A percentile compares a stretch with the other conserved stretches of the same genome.
Conservation (phyloP, 2,113 vertebrate genomes). For the Bubo scandiacus region DNA sequence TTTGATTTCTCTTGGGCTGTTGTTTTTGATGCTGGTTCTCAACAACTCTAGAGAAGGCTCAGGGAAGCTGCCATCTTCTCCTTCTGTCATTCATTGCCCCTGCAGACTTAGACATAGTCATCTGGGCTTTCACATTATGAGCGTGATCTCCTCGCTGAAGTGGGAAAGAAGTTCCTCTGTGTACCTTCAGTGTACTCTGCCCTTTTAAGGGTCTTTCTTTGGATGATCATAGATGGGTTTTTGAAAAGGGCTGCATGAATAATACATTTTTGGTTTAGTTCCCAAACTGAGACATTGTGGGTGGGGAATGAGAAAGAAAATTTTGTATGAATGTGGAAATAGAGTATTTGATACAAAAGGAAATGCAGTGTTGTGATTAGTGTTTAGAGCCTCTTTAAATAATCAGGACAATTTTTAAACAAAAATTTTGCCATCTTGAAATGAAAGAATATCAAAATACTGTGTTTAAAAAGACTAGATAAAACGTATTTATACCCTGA, state of each 20-base stretch:
- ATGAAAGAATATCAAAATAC: background rate
- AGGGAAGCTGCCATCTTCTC: background rate
- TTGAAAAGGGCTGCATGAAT: constrained; percentile 7
- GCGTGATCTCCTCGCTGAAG: background rate
- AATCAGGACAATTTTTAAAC: background rate
- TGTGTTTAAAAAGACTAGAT: background rate
- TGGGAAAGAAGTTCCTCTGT: background rate
- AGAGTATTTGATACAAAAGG: background rate
- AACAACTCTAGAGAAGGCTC: background rate
- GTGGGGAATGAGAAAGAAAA: background rate
- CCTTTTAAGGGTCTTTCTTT: constrained; percentile 12
- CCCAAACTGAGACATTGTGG: background rate
- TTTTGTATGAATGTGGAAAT: background rate
- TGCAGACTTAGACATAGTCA: background rate
- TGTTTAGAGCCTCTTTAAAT: background rate
- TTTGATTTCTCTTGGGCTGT: background rate
- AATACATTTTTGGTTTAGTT: background rate
- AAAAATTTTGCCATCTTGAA: background rate
- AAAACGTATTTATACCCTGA: background rate
- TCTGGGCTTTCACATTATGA: background rate
- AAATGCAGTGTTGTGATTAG: background rate
- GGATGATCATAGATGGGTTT: background rate
- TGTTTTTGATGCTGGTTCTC: background rate
- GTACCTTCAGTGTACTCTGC: background rate
- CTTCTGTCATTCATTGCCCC: background rate